phyloP scores from a whole-genome alignment of 2,888 invertebrate species.

The Abrostola triplasia region DNA sequence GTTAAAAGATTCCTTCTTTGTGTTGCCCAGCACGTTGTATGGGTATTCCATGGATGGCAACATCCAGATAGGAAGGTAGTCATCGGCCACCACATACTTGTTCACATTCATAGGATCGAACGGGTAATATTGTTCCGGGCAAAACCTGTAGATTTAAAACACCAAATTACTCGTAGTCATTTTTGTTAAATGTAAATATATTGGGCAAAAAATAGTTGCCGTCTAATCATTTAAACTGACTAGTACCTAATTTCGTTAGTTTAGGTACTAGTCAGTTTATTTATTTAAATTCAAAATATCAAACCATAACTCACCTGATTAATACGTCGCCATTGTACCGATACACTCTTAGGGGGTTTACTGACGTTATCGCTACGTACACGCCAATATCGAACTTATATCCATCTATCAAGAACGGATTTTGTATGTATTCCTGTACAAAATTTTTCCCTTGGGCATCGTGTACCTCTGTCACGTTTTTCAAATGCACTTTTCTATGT shows the following conservation, averaged over 20 bases:
- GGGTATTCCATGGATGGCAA: conserved; percentile 93
- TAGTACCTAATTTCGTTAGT: too few species aligned
- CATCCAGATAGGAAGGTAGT: conserved; percentile 98
- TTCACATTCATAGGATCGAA: conserved; percentile 93
- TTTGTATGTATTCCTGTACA: conserved; percentile 96
- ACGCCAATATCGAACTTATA: conserved; percentile 99
- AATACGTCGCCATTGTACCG: conserved; percentile 96
- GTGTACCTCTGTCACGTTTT: conserved; percentile 91
- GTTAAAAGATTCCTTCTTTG: conserved; percentile 96
- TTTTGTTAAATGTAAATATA: too few species aligned
- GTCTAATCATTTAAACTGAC: too few species aligned
- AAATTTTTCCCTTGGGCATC: conserved; percentile 92
- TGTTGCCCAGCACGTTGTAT: conserved; percentile 91
- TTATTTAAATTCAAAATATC: conserved; percentile 5
- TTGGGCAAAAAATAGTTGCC: too few species aligned
- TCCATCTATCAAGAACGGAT: conserved; percentile 96
- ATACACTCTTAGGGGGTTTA: conserved; percentile 96
- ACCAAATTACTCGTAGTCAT: too few species aligned
- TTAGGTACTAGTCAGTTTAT: too few species aligned
- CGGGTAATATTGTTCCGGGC: conserved; percentile 96
- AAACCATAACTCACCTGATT: conserved; percentile 89
- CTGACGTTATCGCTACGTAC: conserved; percentile 96
- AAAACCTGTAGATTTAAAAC: conserved; percentile 90
- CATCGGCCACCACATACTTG: conserved; percentile 98
- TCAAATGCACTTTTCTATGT: conserved; percentile 95